A percentile compares a stretch with the other conserved stretches of the same genome.
These are phyloP conservation scores for Monopis laevigella DNA, from an alignment of 2,888 invertebrate genomes.

Conservation along the genomic window DNA sequence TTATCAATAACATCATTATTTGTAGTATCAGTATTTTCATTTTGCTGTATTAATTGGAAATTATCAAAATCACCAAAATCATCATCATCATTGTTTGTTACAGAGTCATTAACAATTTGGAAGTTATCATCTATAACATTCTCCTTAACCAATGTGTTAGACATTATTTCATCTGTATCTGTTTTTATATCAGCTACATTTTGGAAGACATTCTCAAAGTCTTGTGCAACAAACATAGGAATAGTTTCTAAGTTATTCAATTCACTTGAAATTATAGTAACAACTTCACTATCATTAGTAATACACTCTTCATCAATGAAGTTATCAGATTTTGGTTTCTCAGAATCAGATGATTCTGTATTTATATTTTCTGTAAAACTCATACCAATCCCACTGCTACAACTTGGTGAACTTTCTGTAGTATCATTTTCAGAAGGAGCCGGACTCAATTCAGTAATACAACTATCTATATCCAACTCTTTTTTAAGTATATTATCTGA, in stretches of 20 bases:
- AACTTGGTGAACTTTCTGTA: conserved; percentile 7
- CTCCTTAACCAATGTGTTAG: not conserved
- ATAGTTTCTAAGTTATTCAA: not conserved
- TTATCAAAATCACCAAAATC: conserved; percentile 65
- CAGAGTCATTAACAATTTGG: conserved; percentile 57
- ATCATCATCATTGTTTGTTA: conserved; percentile 28
- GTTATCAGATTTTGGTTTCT: conserved; percentile 5
- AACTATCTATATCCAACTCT: conserved; percentile 2
- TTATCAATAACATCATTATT: conserved; percentile 32
- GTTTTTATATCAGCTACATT: conserved; percentile 1
- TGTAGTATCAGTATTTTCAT: conserved; percentile 24
- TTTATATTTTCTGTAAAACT: conserved; percentile 26
- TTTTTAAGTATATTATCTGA: conserved; percentile 1
- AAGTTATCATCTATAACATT: conserved; percentile 4
- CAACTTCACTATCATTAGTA: conserved; percentile 3
- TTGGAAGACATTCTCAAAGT: conserved; percentile 1
- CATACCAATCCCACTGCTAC: not conserved
- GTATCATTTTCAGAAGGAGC: conserved; percentile 7
- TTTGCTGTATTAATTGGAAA: conserved; percentile 43
- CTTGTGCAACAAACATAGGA: not conserved
- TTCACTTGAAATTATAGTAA: conserved; percentile 4
- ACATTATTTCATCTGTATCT: conserved; percentile 1
- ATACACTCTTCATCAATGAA: conserved; percentile 7
- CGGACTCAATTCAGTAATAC: conserved; percentile 5
- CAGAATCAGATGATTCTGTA: conserved; percentile 27